Conservation (phyloP, 2,888 invertebrate species). For the Chrysolina americana region DNA sequence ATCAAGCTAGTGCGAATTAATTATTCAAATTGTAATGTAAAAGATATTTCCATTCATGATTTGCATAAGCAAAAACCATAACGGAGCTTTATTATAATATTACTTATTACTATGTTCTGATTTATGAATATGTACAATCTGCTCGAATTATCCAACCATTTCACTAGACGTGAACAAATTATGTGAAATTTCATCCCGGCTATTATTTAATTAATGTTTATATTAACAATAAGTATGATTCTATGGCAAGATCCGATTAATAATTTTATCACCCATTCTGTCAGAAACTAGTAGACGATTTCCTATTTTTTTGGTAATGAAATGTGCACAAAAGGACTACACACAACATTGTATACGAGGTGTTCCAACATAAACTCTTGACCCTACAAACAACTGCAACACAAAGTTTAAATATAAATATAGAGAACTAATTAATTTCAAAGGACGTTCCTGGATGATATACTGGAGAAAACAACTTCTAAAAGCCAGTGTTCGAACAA, state of each 20-base stretch:
- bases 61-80: slow-evolving; percentile 64
- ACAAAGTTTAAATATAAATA: no score
- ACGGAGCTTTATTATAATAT: slow-evolving; percentile 53
- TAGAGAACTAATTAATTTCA: no score
- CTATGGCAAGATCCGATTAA: slow-evolving; percentile 29
- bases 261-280: slow-evolving; percentile 28
- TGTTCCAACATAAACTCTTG: no score
- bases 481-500: no score
- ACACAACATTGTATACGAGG: no score
- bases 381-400: no score
- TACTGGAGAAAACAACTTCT: no score
- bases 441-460: no score
- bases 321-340: no score
- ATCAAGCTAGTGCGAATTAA: slow-evolving; percentile 54
- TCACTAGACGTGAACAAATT: slow-evolving; percentile 51
- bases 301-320: background rate
- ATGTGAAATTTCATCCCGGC: slow-evolving; percentile 45
- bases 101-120: slow-evolving; percentile 39
- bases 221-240: slow-evolving; percentile 32
- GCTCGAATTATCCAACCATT: slow-evolving; percentile 39
- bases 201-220: slow-evolving; percentile 43
- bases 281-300: background rate
- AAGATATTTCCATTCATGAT: slow-evolving; percentile 58
- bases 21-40: slow-evolving; percentile 60
- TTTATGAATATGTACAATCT: slow-evolving; percentile 47